Evolutionary conservation across 2,888 invertebrate species (phyloP).

Genomic region (Neuroscelio doddi): DNA sequence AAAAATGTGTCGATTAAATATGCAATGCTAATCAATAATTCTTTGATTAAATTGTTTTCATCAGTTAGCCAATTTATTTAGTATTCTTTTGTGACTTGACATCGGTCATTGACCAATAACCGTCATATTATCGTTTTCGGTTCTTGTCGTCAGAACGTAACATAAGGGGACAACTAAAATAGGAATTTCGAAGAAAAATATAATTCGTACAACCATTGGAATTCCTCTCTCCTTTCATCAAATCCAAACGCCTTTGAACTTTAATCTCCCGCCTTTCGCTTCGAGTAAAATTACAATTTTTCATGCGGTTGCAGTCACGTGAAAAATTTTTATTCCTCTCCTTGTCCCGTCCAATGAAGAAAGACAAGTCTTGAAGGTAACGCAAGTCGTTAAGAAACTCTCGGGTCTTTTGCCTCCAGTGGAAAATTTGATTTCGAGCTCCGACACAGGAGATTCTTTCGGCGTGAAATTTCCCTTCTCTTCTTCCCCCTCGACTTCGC

Average conservation of each 20-base stretch:
- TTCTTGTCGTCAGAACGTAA: no score
- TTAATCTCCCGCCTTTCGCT: conserved; percentile 23
- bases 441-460: conserved; percentile 19
- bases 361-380: conserved; percentile 18
- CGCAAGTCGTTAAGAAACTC: conserved; percentile 34
- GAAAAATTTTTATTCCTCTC: conserved; percentile 36
- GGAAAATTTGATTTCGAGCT: conserved; percentile 32
- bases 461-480: conserved; percentile 19
- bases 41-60: no score
- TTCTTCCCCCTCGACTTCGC: background rate
- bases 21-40: no score
- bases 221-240: no score
- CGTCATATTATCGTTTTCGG: no score
- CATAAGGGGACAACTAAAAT: no score
- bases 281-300: conserved; percentile 23
- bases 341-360: conserved; percentile 15
- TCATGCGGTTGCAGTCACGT: conserved; percentile 31
- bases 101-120: no score
- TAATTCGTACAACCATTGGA: no score
- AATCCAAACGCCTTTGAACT: conserved; percentile 21
- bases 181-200: no score
- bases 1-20: no score
- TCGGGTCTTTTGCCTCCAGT: conserved; percentile 29
- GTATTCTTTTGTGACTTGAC: no score
- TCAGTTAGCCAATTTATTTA: no score